phyloP scores from a whole-genome alignment of 2,797 vertebrate genomes.

The Pachyuromys duprasi region DNA sequence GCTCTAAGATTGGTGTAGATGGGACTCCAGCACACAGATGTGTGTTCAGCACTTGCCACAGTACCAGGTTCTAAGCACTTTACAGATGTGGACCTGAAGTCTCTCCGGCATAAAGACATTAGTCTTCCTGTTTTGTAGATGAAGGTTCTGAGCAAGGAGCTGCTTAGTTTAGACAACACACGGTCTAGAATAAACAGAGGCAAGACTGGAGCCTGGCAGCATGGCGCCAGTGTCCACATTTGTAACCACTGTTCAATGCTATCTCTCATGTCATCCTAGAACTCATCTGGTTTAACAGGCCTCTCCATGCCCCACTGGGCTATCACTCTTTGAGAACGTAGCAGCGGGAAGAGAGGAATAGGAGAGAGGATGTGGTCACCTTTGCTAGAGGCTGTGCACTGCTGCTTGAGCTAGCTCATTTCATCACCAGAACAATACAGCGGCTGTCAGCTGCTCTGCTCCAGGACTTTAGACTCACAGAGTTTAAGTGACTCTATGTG shows the following conservation, averaged over 20 bases:
- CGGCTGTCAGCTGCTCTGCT: not conserved
- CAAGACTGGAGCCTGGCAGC: not conserved
- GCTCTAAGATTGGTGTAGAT: conserved; percentile 23
- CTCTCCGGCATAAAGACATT: not conserved
- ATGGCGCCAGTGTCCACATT: not conserved
- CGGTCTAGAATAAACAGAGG: not conserved
- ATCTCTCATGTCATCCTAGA: not conserved
- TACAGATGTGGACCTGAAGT: not conserved
- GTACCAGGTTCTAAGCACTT: not conserved
- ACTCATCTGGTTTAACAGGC: not conserved
- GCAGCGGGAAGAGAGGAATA: not conserved
- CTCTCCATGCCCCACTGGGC: not conserved
- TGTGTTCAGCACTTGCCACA: not conserved
- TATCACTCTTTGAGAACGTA: not conserved
- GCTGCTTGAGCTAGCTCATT: not conserved
- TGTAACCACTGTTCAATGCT: not conserved
- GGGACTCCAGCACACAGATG: not conserved
- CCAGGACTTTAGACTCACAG: not conserved
- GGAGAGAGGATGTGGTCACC: not conserved
- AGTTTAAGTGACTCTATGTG: not conserved
- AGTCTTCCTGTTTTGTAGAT: not conserved
- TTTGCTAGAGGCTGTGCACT: not conserved
- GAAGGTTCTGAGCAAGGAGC: not conserved
- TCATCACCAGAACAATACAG: not conserved
- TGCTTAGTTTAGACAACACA: not conserved